Base-by-base conservation (phyloP, 2,113 vertebrate genomes). In the Ctenomys sociabilis region DNA sequence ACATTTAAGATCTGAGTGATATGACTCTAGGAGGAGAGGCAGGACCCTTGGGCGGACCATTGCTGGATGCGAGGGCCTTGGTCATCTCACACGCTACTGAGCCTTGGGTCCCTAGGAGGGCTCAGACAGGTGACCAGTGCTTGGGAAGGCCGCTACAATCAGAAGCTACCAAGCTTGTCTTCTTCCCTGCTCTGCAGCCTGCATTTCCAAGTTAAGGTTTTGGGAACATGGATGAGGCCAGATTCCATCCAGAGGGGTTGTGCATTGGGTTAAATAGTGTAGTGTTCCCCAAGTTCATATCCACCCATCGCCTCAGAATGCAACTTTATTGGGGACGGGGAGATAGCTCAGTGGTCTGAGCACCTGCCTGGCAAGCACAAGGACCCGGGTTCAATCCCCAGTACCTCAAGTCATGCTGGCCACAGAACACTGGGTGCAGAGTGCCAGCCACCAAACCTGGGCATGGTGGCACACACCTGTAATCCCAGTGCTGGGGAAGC, bases 81-180 rank as follows among this genome's bases (percentile, higher is more conserved):
- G 57, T 37, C 12, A 16, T 45, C 40, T 17, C 64, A n/a, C 4
- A 0, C 30, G 22, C n/a, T n/a, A 35, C 59, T 8, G n/a, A 45
- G 30, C 30, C n/a, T 43, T 81, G n/a, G 87, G 32, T 59, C 52
- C 52, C 28, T 16, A 43, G 28, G 49, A 64, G 24, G 63, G 61
- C 70, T 52, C 68, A 32, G 10, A 9, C 49, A 30, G 28, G 14
- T 22, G 49, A 32, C 54, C 11, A 22, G 40, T 30, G 80, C 43
- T 19, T 28, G 1, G 19, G 30, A 0, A 1, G n/a, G 37, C 1
- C 2, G 78, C 85, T 4, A 19, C 61, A 43, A 54, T 5, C 2
- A 4, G 68, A 84, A 85, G 35, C 43, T 57, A 0, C 12, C n/a
- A 14, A 10, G 24, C 30, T 26, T 28, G 14, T 13, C 49, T 52